These are phyloP conservation scores for Arenicola marina DNA, from an alignment of 2,888 invertebrate species.

Conservation along the genomic window DNA sequence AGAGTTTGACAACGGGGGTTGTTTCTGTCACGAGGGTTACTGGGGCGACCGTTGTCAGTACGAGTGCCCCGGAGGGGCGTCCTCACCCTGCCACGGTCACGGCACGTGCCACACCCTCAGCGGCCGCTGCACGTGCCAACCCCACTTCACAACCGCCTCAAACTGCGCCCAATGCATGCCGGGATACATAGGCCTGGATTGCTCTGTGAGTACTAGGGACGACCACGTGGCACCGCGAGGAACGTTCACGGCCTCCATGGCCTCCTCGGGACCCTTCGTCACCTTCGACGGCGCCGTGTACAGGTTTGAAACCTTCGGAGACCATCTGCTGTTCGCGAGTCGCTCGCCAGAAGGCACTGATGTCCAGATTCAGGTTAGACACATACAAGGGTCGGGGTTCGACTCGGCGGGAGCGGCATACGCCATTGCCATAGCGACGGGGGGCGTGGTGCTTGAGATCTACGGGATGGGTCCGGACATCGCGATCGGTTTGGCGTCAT, in stretches of 20 bases:
- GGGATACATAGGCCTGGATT: slow-evolving; percentile 7
- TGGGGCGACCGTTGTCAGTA: slow-evolving; percentile 38
- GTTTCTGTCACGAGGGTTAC: slow-evolving; percentile 37
- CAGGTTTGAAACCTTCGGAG: slow-evolving; percentile 35
- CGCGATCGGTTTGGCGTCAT: background rate
- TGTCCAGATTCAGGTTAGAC: background rate
- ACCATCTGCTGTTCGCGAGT: slow-evolving; percentile 30
- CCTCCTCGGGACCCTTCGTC: slow-evolving; percentile 31
- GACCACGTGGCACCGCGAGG: background rate
- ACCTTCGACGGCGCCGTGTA: slow-evolving; percentile 41
- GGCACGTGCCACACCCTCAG: slow-evolving; percentile 35
- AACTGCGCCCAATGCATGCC: slow-evolving; percentile 10
- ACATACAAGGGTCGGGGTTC: background rate
- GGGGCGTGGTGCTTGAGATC: slow-evolving; percentile 5
- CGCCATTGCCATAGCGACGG: background rate
- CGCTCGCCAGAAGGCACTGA: background rate
- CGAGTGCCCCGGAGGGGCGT: slow-evolving; percentile 40
- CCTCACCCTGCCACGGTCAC: slow-evolving; percentile 38
- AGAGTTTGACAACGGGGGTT: slow-evolving; percentile 8
- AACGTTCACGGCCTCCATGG: slow-evolving; percentile 8
- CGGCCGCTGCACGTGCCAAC: slow-evolving; percentile 38
- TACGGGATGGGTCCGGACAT: background rate
- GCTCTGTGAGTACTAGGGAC: background rate
- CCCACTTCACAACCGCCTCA: slow-evolving; percentile 1
- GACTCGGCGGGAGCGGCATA: background rate